phyloP scores from a whole-genome alignment of 2,888 invertebrate genomes.

The Drosophila lutescens region DNA sequence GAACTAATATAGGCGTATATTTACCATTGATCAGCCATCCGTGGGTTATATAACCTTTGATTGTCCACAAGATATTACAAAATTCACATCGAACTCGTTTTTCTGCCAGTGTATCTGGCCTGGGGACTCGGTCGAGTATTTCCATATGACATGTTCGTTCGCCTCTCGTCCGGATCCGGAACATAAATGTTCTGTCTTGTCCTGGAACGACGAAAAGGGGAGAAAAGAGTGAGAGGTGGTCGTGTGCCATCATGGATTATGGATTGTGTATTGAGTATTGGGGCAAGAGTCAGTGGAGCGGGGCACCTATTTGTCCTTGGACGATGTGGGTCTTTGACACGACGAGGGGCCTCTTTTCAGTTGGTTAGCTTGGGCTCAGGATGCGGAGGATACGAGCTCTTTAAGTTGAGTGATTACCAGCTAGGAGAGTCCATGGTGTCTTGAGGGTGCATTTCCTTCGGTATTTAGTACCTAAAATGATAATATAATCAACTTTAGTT shows the following conservation, averaged over 20 bases:
- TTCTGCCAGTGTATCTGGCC: not conserved
- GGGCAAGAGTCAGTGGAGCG: conserved; percentile 8
- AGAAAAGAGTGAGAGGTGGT: not conserved
- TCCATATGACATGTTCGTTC: conserved; percentile 24
- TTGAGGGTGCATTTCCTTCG: not conserved
- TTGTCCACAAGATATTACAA: too few relatives aligned
- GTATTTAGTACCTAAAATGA: too few relatives aligned
- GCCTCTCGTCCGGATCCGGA: conserved; percentile 12
- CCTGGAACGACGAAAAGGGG: not conserved
- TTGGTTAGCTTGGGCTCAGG: not conserved
- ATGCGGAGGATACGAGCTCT: not conserved
- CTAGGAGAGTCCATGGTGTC: not conserved
- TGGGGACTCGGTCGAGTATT: conserved; percentile 9
- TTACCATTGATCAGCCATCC: too few relatives aligned
- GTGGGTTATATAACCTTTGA: too few relatives aligned
- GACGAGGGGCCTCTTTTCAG: conserved; percentile 2
- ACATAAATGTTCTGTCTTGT: conserved; percentile 12
- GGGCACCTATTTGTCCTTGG: conserved; percentile 6
- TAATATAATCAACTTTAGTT: not conserved
- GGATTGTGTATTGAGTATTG: conserved; percentile 16
- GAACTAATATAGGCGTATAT: too few relatives aligned
- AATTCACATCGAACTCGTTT: not conserved
- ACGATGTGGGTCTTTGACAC: not conserved
- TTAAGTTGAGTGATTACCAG: not conserved
- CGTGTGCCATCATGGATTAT: conserved; percentile 33